Conservation (phyloP, 2,888 invertebrate genomes). For the Xanthostigma xanthostigma region DNA sequence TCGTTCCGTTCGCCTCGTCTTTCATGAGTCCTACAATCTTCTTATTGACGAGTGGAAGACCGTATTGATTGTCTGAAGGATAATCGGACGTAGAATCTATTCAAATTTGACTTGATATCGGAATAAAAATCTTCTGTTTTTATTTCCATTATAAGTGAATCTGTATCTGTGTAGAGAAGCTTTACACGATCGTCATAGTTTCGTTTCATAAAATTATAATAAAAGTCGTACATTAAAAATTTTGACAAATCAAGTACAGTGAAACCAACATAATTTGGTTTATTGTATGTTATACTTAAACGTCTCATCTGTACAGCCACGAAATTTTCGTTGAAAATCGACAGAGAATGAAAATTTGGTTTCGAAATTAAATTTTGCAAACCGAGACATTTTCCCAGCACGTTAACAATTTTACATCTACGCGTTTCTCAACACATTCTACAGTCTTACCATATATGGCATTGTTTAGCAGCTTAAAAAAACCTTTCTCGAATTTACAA, state of each 20-base stretch:
- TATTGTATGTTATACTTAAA: conserved; percentile 7
- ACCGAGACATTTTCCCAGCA: conserved; percentile 5
- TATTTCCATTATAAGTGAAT: conserved; percentile 19
- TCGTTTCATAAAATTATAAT: conserved; percentile 20
- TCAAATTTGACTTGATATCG: conserved; percentile 14
- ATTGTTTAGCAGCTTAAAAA: conserved; percentile 12
- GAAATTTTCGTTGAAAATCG: conserved; percentile 11
- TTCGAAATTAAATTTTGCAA: neutral
- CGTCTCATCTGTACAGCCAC: conserved; percentile 10
- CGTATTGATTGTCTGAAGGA: conserved; percentile 14
- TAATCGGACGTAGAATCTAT: conserved; percentile 21
- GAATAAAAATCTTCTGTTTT: conserved; percentile 22
- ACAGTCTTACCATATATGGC: conserved; percentile 10
- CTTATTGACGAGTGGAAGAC: conserved; percentile 13
- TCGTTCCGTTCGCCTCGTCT: conserved; percentile 7
- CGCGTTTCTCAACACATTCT: conserved; percentile 11
- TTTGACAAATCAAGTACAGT: conserved; percentile 11
- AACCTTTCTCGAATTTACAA: conserved; percentile 11
- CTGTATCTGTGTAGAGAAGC: conserved; percentile 20
- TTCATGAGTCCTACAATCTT: conserved; percentile 11
- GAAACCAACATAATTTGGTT: conserved; percentile 12
- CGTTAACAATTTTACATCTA: conserved; percentile 9
- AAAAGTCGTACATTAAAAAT: conserved; percentile 15
- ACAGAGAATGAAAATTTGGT: neutral
- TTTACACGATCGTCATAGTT: conserved; percentile 15